Evolutionary conservation across 2,113 vertebrate species (phyloP).

Genomic region (Butorides virescens): DNA sequence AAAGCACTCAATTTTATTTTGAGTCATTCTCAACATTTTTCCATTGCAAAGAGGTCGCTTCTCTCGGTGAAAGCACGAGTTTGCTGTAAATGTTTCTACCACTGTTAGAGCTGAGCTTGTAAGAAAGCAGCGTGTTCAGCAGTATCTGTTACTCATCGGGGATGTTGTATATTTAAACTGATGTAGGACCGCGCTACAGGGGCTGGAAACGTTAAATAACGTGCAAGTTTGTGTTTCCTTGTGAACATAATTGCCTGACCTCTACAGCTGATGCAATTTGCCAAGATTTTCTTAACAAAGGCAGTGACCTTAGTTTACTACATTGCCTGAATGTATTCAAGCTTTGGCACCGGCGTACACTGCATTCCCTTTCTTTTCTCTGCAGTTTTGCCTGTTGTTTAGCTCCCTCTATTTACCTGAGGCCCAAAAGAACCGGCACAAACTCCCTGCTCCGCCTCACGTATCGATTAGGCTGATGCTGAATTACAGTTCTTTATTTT

Average conservation of each 20-base stretch:
- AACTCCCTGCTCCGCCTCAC: background rate
- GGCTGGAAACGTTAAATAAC: slow-evolving; percentile 59
- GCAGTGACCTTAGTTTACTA: slow-evolving; percentile 57
- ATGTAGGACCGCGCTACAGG: slow-evolving; percentile 1
- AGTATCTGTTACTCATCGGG: slow-evolving; percentile 53
- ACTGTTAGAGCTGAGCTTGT: background rate
- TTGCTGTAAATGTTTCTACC: background rate
- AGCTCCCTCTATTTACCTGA: background rate
- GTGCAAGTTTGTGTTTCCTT: slow-evolving; percentile 53
- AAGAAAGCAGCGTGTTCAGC: slow-evolving; percentile 33
- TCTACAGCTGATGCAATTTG: slow-evolving; percentile 47
- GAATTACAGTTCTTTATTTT: slow-evolving; percentile 39
- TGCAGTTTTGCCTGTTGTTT: slow-evolving; percentile 22
- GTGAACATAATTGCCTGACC: slow-evolving; percentile 64
- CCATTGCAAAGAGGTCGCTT: background rate
- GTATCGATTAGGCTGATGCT: background rate
- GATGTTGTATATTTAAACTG: slow-evolving; percentile 58
- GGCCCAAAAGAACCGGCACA: background rate
- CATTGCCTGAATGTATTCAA: background rate
- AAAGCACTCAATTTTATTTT: background rate
- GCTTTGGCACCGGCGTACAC: background rate
- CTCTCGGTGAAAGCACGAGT: background rate
- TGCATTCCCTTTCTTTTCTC: slow-evolving; percentile 30
- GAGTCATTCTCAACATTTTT: slow-evolving; percentile 16
- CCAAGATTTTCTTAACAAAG: slow-evolving; percentile 64